Evolutionary conservation across 2,888 invertebrate genomes (phyloP).

Genomic region (Cosmia trapezina): DNA sequence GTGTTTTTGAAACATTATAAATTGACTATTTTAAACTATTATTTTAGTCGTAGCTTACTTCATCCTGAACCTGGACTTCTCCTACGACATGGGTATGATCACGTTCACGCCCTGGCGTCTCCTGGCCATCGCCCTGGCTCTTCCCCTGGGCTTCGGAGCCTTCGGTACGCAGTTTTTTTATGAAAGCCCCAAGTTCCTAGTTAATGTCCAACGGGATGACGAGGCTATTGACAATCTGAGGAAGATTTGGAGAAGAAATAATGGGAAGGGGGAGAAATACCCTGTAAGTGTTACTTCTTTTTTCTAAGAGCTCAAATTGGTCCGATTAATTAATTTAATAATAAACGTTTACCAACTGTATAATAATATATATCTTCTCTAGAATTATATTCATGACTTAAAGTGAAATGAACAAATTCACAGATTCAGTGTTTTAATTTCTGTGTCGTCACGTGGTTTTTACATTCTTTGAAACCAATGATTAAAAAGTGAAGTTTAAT

Average conservation of each 20-base stretch:
- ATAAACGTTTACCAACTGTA: too few relatives aligned
- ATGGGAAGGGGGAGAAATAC: slow-evolving; percentile 66
- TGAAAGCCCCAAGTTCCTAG: slow-evolving; percentile 94
- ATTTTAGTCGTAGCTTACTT: slow-evolving; percentile 69
- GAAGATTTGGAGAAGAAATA: slow-evolving; percentile 90
- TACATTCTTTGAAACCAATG: too few relatives aligned
- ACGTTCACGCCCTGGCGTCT: slow-evolving; percentile 78
- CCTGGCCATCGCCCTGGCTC: slow-evolving; percentile 76
- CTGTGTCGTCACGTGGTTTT: too few relatives aligned
- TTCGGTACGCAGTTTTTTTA: slow-evolving; percentile 89
- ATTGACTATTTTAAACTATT: too few relatives aligned
- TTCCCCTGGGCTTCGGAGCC: slow-evolving; percentile 91
- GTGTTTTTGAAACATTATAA: too few relatives aligned
- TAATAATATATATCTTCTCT: too few relatives aligned
- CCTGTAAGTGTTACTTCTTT: slow-evolving; percentile 55
- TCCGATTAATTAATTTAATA: too few relatives aligned
- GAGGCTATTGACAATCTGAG: slow-evolving; percentile 91
- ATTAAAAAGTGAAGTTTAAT: too few relatives aligned
- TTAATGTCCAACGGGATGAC: slow-evolving; percentile 90
- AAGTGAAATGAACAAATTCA: too few relatives aligned
- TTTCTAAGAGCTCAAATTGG: too few relatives aligned
- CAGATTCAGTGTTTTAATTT: too few relatives aligned
- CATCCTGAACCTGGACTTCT: slow-evolving; percentile 70
- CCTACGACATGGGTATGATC: slow-evolving; percentile 67
- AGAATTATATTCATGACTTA: too few relatives aligned